Percentiles rank a stretch among this genome's conserved stretches.
Conservation (phyloP, 2,797 vertebrate species). For the Echiichthys vipera region DNA sequence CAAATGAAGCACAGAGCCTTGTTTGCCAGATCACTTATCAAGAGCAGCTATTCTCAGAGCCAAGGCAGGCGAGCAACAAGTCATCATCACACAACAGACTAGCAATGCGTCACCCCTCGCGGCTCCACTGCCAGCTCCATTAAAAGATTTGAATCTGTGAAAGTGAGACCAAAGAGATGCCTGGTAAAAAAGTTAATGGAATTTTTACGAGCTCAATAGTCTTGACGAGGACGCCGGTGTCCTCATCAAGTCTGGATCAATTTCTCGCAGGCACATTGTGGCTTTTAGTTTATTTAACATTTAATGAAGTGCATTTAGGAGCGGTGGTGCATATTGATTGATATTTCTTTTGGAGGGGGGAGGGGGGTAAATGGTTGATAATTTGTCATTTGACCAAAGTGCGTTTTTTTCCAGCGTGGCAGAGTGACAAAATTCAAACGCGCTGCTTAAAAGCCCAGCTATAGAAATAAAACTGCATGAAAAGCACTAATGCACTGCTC, state of each 20-base stretch:
- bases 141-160: conserved; percentile 76
- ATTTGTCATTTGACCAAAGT: conserved; percentile 13
- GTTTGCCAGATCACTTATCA: conserved; percentile 33
- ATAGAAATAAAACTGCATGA: conserved; percentile 14
- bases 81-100: conserved; percentile 43
- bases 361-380: no score
- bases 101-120: conserved; percentile 29
- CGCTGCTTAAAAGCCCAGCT: conserved; percentile 21
- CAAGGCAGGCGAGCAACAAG: conserved; percentile 56
- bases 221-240: conserved; percentile 57
- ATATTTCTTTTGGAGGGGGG: conserved; percentile 26
- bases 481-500: conserved; percentile 12
- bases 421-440: conserved; percentile 11
- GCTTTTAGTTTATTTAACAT: conserved; percentile 71
- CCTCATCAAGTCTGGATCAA: conserved; percentile 68
- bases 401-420: conserved; percentile 16
- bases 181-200: conserved; percentile 70
- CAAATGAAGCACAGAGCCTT: conserved; percentile 5
- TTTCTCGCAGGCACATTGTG: conserved; percentile 52
- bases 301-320: conserved; percentile 62
- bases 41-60: conserved; percentile 27
- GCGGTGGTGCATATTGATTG: conserved; percentile 40
- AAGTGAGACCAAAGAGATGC: conserved; percentile 66
- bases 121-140: conserved; percentile 64
- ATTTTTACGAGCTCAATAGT: conserved; percentile 72